These are phyloP conservation scores for Archilochus colubris DNA, from an alignment of 2,113 vertebrate species.

Conservation along the genomic window DNA sequence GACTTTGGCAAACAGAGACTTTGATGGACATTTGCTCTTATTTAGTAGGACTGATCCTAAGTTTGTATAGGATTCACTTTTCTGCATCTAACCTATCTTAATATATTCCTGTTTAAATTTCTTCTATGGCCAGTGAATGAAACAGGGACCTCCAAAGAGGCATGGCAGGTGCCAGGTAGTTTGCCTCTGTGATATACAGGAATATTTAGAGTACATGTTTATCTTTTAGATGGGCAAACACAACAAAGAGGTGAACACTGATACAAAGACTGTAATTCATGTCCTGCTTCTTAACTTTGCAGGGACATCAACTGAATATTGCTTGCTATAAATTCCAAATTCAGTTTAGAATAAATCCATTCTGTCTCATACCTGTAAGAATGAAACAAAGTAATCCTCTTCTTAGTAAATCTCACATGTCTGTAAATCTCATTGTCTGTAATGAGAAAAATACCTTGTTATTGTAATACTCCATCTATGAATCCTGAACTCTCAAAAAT, in stretches of 20 bases:
- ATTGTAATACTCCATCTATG: not conserved
- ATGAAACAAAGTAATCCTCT: not conserved
- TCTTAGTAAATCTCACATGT: not conserved
- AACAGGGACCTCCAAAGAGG: accelerated
- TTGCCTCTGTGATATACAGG: not conserved
- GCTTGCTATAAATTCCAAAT: not conserved
- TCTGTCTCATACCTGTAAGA: not conserved
- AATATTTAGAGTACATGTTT: not conserved
- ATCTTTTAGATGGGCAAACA: not conserved
- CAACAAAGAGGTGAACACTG: not conserved
- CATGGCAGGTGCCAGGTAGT: not conserved
- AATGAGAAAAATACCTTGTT: not conserved
- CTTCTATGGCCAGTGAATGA: not conserved
- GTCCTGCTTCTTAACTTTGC: not conserved
- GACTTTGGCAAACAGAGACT: not conserved
- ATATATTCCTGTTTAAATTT: not conserved
- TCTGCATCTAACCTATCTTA: not conserved
- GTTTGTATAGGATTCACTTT: not conserved
- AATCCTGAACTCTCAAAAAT: not conserved
- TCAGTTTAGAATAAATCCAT: not conserved
- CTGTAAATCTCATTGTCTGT: not conserved
- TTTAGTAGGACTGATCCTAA: not conserved
- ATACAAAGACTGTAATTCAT: not conserved
- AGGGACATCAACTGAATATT: not conserved
- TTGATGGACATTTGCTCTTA: not conserved